These are phyloP conservation scores for Sarcophaga bullata DNA, from an alignment of 1,140 invertebrate genomes.

Conservation along the genomic window DNA sequence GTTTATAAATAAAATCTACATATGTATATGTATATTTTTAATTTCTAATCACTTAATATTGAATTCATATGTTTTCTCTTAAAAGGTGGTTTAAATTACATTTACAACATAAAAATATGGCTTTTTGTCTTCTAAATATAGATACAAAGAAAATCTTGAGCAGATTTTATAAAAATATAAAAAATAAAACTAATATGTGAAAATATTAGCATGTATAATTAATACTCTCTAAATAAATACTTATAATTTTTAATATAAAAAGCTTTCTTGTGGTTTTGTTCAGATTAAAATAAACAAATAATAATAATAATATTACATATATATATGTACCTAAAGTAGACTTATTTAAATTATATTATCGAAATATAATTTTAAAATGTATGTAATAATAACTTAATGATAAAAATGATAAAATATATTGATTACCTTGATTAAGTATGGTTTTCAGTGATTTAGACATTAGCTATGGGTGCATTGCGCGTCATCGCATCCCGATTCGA, in stretches of 20 bases:
- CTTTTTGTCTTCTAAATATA: constrained; percentile 2
- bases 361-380: background rate
- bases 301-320: background rate
- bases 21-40: too few relatives aligned
- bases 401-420: background rate
- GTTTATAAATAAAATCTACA: background rate
- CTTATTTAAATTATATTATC: background rate
- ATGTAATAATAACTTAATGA: background rate
- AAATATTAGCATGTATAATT: constrained; percentile 16
- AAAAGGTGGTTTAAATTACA: constrained; percentile 38
- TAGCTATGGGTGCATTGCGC: constrained; percentile 63
- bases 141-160: background rate
- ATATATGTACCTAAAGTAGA: background rate
- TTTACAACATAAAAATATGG: constrained; percentile 27
- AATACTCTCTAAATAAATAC: constrained; percentile 22
- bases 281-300: background rate
- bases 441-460: constrained; percentile 54
- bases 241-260: constrained; percentile 7
- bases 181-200: background rate
- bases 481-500: constrained; percentile 65
- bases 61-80: constrained; percentile 20
- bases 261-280: background rate
- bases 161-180: background rate
- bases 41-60: constrained; percentile 13
- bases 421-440: background rate